Conservation (phyloP, 2,888 invertebrate genomes). For the Perizoma affinitatum region DNA sequence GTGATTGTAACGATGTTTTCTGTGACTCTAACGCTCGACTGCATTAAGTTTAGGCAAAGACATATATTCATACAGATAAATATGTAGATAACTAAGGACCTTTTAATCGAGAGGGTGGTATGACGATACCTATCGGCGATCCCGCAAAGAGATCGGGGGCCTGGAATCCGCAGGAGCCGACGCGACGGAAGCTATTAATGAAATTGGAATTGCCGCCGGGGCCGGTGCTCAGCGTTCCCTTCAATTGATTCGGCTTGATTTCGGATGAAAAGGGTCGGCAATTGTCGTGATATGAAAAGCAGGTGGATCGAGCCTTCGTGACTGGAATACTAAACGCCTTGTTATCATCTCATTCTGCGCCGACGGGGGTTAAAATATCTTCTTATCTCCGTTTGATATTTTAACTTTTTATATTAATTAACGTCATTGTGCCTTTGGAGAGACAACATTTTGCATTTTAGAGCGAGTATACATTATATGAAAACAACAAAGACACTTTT, state of each 20-base stretch:
- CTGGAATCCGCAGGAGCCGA: slow-evolving; percentile 53
- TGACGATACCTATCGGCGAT: slow-evolving; percentile 33
- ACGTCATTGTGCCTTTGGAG: slow-evolving; percentile 44
- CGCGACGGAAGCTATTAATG: slow-evolving; percentile 73
- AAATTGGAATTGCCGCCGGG: slow-evolving; percentile 72
- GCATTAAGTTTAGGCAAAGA: background rate
- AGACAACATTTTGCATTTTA: slow-evolving; percentile 37
- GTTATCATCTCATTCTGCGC: slow-evolving; percentile 75
- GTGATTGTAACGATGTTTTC: background rate
- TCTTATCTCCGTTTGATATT: slow-evolving; percentile 61
- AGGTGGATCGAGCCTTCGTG: slow-evolving; percentile 77
- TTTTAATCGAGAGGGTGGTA: slow-evolving; percentile 34
- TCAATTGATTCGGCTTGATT: too few relatives aligned
- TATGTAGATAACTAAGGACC: slow-evolving; percentile 24
- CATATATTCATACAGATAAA: slow-evolving; percentile 20
- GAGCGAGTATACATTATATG: slow-evolving; percentile 23
- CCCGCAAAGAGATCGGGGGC: slow-evolving; percentile 41
- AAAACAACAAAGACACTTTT: slow-evolving; percentile 22
- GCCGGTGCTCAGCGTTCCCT: slow-evolving; percentile 63
- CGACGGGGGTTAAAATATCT: slow-evolving; percentile 70
- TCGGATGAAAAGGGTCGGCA: too few relatives aligned
- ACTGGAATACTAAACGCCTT: slow-evolving; percentile 75
- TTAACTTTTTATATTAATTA: slow-evolving; percentile 64
- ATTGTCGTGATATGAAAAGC: slow-evolving; percentile 82
- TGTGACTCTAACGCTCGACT: too few relatives aligned